These are phyloP conservation scores for Eptatretus atami DNA, from an alignment of 2,797 vertebrate species.

Conservation along the genomic window DNA sequence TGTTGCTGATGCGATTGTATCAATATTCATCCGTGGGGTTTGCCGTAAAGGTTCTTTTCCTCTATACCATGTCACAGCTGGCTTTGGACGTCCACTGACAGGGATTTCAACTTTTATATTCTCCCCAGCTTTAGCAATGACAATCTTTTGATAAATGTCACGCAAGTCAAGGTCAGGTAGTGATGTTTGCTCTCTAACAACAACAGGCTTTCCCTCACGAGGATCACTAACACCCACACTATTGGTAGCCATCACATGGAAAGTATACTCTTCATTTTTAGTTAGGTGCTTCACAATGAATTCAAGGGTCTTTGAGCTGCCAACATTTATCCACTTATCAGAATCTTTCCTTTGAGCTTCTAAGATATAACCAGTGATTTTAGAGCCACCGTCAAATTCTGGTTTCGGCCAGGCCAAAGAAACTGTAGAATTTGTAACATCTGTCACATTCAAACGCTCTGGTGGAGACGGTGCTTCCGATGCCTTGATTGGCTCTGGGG, in stretches of 20 bases:
- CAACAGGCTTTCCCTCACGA: conserved; percentile 45
- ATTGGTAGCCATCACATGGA: conserved; percentile 87
- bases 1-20: conserved; percentile 47
- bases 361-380: conserved; percentile 73
- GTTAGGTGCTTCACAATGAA: conserved; percentile 62
- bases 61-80: conserved; percentile 69
- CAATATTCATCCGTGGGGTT: conserved; percentile 49
- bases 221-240: conserved; percentile 59
- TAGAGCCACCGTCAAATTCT: conserved; percentile 73
- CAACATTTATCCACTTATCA: conserved; percentile 64
- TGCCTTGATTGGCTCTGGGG: conserved; percentile 49
- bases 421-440: conserved; percentile 52
- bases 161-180: conserved; percentile 68
- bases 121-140: conserved; percentile 69
- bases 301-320: conserved; percentile 50
- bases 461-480: conserved; percentile 68
- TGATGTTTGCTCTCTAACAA: conserved; percentile 50
- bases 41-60: conserved; percentile 40
- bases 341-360: conserved; percentile 81
- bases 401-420: conserved; percentile 84
- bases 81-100: conserved; percentile 60
- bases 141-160: conserved; percentile 48
- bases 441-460: conserved; percentile 56
- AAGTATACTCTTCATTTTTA: conserved; percentile 76
- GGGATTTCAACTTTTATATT: conserved; percentile 92